Conservation (phyloP, 2,113 vertebrate genomes). For the Heptranchias perlo region DNA sequence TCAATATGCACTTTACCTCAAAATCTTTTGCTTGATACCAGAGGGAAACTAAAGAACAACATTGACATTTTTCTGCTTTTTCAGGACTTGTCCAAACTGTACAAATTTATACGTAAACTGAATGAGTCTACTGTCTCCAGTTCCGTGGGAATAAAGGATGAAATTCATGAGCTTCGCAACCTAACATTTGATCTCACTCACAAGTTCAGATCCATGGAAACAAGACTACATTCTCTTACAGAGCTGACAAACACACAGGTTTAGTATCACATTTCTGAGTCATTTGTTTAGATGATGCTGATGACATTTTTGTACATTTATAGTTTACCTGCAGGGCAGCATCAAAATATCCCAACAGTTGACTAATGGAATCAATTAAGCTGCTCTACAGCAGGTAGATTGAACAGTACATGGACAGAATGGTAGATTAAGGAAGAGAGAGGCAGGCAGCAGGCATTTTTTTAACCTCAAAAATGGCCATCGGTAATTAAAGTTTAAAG, state of each 20-base stretch:
- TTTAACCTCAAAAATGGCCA: no score
- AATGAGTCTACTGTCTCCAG: slow-evolving; percentile 28
- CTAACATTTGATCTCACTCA: not conserved
- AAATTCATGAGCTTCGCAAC: not conserved
- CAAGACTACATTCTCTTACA: not conserved
- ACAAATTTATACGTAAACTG: not conserved
- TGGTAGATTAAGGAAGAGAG: not conserved
- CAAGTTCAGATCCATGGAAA: not conserved
- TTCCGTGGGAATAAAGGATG: not conserved
- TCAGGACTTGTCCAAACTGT: not conserved
- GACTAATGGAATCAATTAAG: not conserved
- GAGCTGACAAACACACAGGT: slow-evolving; percentile 12
- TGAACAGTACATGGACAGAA: not conserved
- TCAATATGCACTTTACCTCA: not conserved
- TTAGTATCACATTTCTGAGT: not conserved
- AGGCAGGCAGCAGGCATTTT: not conserved
- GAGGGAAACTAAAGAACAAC: not conserved
- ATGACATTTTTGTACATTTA: not conserved
- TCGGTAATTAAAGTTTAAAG: no score
- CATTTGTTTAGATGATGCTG: not conserved
- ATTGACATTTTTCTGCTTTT: not conserved
- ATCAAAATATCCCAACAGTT: not conserved
- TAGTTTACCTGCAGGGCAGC: not conserved
- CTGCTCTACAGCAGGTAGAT: not conserved
- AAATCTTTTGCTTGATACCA: not conserved